Evolutionary conservation across 2,113 vertebrate species (phyloP).

Genomic region (Vulpes lagopus): DNA sequence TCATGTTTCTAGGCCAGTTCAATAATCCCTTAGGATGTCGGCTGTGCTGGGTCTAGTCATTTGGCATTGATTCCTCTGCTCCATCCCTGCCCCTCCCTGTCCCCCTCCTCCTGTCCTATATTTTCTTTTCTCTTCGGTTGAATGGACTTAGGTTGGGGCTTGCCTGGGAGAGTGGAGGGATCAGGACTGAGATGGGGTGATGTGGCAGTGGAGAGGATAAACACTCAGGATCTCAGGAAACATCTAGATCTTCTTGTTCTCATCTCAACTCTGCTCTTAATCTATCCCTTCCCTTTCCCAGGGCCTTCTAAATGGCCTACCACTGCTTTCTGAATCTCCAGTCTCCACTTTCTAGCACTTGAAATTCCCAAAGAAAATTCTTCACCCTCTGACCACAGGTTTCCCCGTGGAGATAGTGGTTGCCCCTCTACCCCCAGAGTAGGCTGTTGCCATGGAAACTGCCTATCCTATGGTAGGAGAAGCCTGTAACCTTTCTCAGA

Average conservation of each 20-base stretch:
- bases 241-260: constrained; percentile 26
- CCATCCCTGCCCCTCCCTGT: neutral
- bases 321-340: neutral
- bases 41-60: constrained; percentile 51
- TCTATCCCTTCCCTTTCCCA: neutral
- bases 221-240: neutral
- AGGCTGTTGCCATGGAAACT: constrained; percentile 47
- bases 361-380: constrained; percentile 24
- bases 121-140: neutral
- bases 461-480: neutral
- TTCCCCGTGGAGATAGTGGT: neutral
- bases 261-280: neutral
- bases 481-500: neutral
- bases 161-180: constrained; percentile 9
- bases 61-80: constrained; percentile 43
- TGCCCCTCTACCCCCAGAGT: neutral
- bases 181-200: neutral
- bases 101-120: constrained; percentile 75
- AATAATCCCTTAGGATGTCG: constrained; percentile 73
- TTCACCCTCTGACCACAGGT: neutral
- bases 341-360: neutral
- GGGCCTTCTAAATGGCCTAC: neutral
- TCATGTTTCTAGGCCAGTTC: constrained; percentile 77
- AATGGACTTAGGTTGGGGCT: neutral
- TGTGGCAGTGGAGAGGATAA: neutral